Evolutionary conservation across 1,140 invertebrate species (phyloP).

Genomic region (Eupristina koningsbergeri): DNA sequence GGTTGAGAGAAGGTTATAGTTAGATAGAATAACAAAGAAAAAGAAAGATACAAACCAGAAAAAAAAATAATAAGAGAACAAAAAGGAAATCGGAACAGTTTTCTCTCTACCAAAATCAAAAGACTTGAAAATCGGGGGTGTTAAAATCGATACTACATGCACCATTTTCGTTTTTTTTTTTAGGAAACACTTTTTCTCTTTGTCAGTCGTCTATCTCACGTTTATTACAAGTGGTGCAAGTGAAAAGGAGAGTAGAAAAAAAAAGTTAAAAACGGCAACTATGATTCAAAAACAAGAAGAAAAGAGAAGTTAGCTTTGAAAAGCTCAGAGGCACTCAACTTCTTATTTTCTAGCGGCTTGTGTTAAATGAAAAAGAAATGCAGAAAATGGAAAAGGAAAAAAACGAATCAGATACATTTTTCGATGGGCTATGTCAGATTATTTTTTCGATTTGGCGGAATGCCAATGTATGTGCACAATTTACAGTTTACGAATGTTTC

Average conservation of each 20-base stretch:
- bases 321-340: neutral
- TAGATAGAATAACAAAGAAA: neutral
- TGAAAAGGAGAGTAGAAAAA: neutral
- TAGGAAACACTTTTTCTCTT: neutral
- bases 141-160: constrained; percentile 34
- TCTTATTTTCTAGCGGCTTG: constrained; percentile 18
- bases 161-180: neutral
- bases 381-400: neutral
- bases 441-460: constrained; percentile 43
- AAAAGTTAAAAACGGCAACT: neutral
- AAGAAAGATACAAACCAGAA: neutral
- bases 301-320: constrained; percentile 12
- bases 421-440: constrained; percentile 1
- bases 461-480: constrained; percentile 30
- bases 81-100: constrained; percentile 12
- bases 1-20: no score
- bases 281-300: neutral
- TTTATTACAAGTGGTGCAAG: constrained; percentile 26
- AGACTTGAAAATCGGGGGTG: neutral
- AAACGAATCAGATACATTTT: neutral
- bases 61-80: neutral
- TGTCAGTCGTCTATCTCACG: neutral
- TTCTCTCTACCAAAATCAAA: constrained; percentile 23
- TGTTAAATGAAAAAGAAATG: neutral
- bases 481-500: constrained; percentile 33